These are phyloP conservation scores for Paramisgurnus dabryanus DNA, from an alignment of 2,113 vertebrate genomes.

Conservation along the genomic window DNA sequence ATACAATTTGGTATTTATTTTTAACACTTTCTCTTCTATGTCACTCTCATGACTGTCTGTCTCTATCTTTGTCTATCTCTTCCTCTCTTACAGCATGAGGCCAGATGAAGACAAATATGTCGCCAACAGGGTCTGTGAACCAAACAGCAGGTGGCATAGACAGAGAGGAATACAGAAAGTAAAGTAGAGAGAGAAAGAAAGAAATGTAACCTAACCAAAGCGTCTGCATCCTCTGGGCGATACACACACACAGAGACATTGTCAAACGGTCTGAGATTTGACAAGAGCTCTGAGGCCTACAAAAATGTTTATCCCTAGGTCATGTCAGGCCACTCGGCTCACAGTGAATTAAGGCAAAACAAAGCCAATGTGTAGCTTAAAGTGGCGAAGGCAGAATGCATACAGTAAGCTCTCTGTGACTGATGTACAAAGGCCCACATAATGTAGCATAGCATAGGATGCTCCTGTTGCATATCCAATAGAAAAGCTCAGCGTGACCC, in stretches of 20 bases:
- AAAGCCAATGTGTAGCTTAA: constrained; percentile 12
- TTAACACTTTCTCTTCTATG: neutral
- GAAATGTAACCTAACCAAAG: constrained; percentile 6
- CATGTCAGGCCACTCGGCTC: neutral
- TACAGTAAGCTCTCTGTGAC: constrained; percentile 3
- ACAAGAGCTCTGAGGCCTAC: constrained; percentile 31
- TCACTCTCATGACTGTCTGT: constrained; percentile 7
- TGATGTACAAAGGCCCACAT: constrained; percentile 46
- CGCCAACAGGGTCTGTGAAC: constrained; percentile 46
- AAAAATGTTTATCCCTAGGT: constrained; percentile 11
- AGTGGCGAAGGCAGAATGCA: constrained; percentile 29
- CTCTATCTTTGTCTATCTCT: constrained; percentile 7
- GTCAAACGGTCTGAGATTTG: constrained; percentile 34
- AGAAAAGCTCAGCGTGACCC: constrained; percentile 20
- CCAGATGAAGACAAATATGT: constrained; percentile 49
- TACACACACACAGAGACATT: constrained; percentile 12
- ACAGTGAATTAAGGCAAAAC: constrained; percentile 15
- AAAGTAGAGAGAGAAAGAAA: constrained; percentile 14
- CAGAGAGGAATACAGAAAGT: constrained; percentile 48
- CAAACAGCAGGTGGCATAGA: constrained; percentile 63
- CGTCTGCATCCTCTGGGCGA: constrained; percentile 20
- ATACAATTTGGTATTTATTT: no score
- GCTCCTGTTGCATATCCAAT: constrained; percentile 28
- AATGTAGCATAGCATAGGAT: constrained; percentile 34
- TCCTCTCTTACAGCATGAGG: constrained; percentile 30